A percentile compares a stretch with the other conserved stretches of the same genome.
phyloP scores from a whole-genome alignment of 2,113 vertebrate genomes.

The Gadus macrocephalus region DNA sequence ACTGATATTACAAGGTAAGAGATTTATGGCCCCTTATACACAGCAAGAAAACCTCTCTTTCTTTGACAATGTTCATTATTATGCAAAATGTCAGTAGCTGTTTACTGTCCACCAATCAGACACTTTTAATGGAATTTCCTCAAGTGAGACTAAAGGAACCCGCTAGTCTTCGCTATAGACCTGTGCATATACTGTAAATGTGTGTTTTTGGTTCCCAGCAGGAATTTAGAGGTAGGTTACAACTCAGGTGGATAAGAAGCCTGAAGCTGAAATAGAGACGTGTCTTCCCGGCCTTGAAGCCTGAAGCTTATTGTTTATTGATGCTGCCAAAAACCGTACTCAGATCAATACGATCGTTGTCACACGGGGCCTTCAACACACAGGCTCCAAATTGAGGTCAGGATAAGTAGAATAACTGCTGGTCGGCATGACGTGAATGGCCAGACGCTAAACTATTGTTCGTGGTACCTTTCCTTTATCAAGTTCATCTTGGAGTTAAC shows the following conservation, averaged over 20 bases:
- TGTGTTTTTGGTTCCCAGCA: background rate
- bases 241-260: constrained; percentile 50
- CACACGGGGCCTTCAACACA: constrained; percentile 57
- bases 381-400: constrained; percentile 67
- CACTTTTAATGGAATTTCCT: too few relatives aligned
- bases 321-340: constrained; percentile 53
- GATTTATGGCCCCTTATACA: too few relatives aligned
- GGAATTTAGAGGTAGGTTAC: constrained; percentile 33
- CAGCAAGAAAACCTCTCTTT: too few relatives aligned
- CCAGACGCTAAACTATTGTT: constrained; percentile 43
- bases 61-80: too few relatives aligned
- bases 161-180: too few relatives aligned
- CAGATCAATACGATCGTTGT: constrained; percentile 66
- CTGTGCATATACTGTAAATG: background rate
- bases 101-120: too few relatives aligned
- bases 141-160: too few relatives aligned
- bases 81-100: too few relatives aligned
- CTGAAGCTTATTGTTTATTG: constrained; percentile 67
- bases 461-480: constrained; percentile 56
- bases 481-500: constrained; percentile 60
- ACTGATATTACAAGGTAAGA: too few relatives aligned
- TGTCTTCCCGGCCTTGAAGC: constrained; percentile 67
- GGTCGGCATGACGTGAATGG: constrained; percentile 50
- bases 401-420: constrained; percentile 58
- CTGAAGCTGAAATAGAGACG: constrained; percentile 57